Percentiles rank a stretch among this genome's conserved stretches.
phyloP scores from a whole-genome alignment of 2,797 vertebrate genomes.

The Melanotaenia boesemani region DNA sequence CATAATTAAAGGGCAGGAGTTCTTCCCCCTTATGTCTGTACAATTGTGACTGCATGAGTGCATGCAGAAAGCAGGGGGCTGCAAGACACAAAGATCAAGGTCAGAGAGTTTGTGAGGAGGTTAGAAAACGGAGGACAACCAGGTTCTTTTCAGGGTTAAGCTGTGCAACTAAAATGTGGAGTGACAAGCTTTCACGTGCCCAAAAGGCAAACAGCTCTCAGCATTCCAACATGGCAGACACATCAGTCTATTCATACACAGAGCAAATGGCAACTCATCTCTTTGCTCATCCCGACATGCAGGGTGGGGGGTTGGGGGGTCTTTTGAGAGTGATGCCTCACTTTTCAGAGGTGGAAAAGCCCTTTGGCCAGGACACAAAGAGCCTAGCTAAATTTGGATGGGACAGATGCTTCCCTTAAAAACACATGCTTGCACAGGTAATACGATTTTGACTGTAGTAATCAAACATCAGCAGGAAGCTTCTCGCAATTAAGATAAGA shows the following conservation, averaged over 20 bases:
- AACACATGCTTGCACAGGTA: conserved; percentile 1
- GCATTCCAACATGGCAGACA: conserved; percentile 75
- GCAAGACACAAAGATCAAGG: conserved; percentile 66
- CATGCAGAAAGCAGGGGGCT: conserved; percentile 42
- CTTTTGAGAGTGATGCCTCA: conserved; percentile 57
- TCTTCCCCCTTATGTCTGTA: conserved; percentile 17
- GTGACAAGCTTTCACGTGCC: conserved; percentile 74
- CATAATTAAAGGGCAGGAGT: conserved; percentile 9
- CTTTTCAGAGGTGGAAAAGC: conserved; percentile 73
- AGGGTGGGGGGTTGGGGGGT: conserved; percentile 13
- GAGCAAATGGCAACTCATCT: conserved; percentile 48
- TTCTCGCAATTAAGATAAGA: conserved; percentile 13
- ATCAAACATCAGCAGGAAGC: conserved; percentile 26
- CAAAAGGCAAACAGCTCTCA: conserved; percentile 76
- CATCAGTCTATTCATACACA: conserved; percentile 63
- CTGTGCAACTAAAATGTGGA: conserved; percentile 52
- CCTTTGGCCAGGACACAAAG: conserved; percentile 63
- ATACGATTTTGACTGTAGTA: not conserved
- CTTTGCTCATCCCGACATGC: conserved; percentile 59
- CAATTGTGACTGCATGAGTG: conserved; percentile 45
- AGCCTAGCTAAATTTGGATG: conserved; percentile 29
- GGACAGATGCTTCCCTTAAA: conserved; percentile 53
- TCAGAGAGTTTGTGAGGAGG: conserved; percentile 65
- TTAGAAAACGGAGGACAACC: conserved; percentile 55
- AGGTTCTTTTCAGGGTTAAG: conserved; percentile 65